Evolutionary conservation across 1,140 invertebrate species (phyloP), one percentile per base, ranked within the genome.

Genomic region (Helicoverpa zea): DNA sequence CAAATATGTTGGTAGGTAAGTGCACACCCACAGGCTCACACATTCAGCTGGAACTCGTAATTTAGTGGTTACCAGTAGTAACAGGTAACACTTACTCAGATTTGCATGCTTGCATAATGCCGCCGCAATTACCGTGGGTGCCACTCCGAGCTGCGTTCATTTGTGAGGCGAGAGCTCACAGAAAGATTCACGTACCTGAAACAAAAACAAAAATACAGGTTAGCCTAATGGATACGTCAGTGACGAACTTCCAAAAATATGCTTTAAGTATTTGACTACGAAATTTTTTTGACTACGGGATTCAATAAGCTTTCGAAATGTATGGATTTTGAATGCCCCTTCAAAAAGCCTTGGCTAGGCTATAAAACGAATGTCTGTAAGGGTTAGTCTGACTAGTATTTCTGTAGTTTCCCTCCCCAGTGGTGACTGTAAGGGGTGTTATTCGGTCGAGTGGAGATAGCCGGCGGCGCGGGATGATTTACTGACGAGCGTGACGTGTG

Each of bases 391-490:
- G 29, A 72, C 49, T 72, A 10, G 68, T n/a, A 72, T 54, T 75
- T 59, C 54, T 47, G 30, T 29, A 1, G 4, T 13, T 18, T 10
- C 11, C 5, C 72, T 74, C 1, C 7, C 9, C 7, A 12, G 9
- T 56, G 74, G 30, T 4, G 29, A 13, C 11, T 61, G n/a, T 76
- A 76, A 75, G 74, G 74, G 58, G 74, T 76, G 74, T 76, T 63
- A 63, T 51, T 63, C 74, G 74, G 59, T 35, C 74, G 74, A 76
- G 74, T 52, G 74, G 11, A 49, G 74, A 63, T 76, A 76, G 74
- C 74, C 74, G 56, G 18, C 59, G 73, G 74, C 54, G 29, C 43
- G 30, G 59, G 59, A 76, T 76, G 74, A 76, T 76, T 76, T 76
- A 76, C 56, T 63, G 74, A 61, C 23, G 54, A 49, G 23, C 74